Conservation (phyloP, 2,113 vertebrate species). For the Corvus hawaiiensis region DNA sequence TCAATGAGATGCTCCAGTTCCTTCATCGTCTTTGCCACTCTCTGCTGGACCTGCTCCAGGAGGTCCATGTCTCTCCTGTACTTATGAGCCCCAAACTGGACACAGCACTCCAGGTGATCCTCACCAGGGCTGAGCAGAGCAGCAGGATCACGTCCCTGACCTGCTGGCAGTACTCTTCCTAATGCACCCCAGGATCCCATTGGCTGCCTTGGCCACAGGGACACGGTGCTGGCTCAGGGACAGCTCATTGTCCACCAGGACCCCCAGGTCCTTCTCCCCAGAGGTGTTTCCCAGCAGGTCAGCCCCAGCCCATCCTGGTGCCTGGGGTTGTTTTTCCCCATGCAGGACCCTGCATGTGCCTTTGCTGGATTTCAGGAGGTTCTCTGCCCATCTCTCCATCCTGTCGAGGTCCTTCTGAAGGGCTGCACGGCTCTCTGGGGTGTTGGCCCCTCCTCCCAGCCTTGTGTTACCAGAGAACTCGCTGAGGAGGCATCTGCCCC, state of each 20-base stretch:
- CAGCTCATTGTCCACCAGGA: not conserved
- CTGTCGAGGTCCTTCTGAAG: no score
- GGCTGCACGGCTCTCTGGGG: no score
- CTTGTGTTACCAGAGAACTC: not conserved
- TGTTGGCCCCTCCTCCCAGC: no score
- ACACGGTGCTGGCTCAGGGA: not conserved
- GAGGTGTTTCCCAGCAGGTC: not conserved
- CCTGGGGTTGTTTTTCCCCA: not conserved
- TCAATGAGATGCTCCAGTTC: not conserved
- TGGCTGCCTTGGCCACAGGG: not conserved
- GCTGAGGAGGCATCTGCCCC: not conserved
- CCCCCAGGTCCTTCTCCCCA: not conserved
- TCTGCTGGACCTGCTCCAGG: rapidly evolving
- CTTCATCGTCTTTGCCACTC: not conserved
- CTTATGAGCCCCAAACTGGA: rapidly evolving
- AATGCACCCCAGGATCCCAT: not conserved
- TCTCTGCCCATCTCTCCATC: no score
- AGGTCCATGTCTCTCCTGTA: rapidly evolving
- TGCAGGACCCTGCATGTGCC: not conserved
- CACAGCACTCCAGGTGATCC: not conserved
- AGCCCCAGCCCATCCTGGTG: not conserved
- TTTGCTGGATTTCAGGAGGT: no score
- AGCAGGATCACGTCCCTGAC: not conserved
- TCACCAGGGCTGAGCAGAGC: not conserved
- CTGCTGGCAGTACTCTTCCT: not conserved